These are phyloP conservation scores for Hirundichthys speculiger DNA, from an alignment of 2,113 vertebrate species.

Conservation along the genomic window DNA sequence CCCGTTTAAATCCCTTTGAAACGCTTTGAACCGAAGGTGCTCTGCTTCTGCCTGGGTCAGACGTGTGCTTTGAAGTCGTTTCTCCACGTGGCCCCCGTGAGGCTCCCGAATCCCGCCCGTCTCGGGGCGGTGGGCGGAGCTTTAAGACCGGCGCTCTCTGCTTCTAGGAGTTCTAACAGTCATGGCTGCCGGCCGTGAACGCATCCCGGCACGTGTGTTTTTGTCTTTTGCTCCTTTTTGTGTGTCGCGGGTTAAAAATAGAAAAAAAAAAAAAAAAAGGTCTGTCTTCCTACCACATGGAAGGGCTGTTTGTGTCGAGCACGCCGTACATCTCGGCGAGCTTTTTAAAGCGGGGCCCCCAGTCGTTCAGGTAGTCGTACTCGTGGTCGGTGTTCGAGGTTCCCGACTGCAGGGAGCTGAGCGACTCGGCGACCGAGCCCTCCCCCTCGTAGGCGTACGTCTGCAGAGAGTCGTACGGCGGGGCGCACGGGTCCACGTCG, in stretches of 20 bases:
- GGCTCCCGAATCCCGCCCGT: constrained; percentile 26
- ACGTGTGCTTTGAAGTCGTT: constrained; percentile 63
- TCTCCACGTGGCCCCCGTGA: constrained; percentile 5
- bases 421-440: constrained; percentile 90
- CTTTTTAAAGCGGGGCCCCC: constrained; percentile 95
- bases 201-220: not conserved
- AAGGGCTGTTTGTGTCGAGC: constrained; percentile 79
- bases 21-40: constrained; percentile 49
- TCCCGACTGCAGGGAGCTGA: constrained; percentile 93
- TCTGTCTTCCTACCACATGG: constrained; percentile 80
- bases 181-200: constrained; percentile 6
- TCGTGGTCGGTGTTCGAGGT: constrained; percentile 89
- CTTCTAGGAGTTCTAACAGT: constrained; percentile 44
- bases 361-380: constrained; percentile 95
- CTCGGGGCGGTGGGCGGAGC: constrained; percentile 35
- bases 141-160: constrained; percentile 42
- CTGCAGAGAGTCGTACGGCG: constrained; percentile 92
- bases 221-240: not conserved
- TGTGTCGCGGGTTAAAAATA: too few relatives aligned
- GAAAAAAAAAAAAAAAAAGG: too few relatives aligned
- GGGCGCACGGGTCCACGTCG: constrained; percentile 88
- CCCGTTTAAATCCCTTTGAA: constrained; percentile 34
- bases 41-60: constrained; percentile 21
- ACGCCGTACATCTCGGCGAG: constrained; percentile 94
- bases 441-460: constrained; percentile 86